Evolutionary conservation across 2,113 vertebrate species (phyloP).

Genomic region (Psittacula cyanocephala): DNA sequence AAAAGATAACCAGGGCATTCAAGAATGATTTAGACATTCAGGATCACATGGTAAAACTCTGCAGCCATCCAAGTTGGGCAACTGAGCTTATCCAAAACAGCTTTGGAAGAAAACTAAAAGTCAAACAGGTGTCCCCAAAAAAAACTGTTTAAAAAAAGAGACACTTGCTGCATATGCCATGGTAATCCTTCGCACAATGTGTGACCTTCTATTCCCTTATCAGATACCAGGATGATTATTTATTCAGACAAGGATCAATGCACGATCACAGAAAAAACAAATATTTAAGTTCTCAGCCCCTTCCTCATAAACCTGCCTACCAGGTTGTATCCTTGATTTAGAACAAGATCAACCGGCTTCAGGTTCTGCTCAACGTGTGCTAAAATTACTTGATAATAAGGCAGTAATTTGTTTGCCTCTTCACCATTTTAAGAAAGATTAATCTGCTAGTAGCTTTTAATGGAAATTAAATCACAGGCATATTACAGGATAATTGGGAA

Average conservation of each 20-base stretch:
- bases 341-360: constrained; percentile 33
- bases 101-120: background rate
- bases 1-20: background rate
- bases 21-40: background rate
- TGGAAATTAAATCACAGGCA: constrained; percentile 71
- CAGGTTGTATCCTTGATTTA: background rate
- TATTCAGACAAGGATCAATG: background rate
- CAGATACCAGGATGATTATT: background rate
- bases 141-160: background rate
- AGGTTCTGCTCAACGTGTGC: constrained; percentile 39
- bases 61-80: background rate
- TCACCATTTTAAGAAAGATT: constrained; percentile 72
- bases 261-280: background rate
- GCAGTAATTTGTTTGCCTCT: constrained; percentile 60
- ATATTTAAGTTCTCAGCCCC: background rate
- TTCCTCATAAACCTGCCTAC: background rate
- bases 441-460: constrained; percentile 68
- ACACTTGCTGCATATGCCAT: background rate
- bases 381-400: constrained; percentile 62
- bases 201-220: background rate
- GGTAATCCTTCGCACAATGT: background rate
- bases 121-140: background rate
- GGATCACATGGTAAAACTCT: background rate
- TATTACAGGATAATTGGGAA: constrained; percentile 67
- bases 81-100: background rate